A percentile compares a stretch with the other conserved stretches of the same genome.
phyloP scores from a whole-genome alignment of 2,888 invertebrate genomes.

The Ctenicera cuprea region DNA sequence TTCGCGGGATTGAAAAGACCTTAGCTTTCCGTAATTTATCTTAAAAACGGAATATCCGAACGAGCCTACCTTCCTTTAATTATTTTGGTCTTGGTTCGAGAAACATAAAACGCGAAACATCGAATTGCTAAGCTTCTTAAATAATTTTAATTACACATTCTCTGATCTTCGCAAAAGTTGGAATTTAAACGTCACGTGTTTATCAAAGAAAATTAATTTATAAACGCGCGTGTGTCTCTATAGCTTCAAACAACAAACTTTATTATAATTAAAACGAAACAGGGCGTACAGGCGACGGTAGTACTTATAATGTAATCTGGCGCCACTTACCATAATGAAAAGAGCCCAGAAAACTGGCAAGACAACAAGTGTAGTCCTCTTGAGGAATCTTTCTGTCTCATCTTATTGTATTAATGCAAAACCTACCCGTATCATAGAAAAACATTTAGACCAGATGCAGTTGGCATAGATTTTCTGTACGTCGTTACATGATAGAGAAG shows the following conservation, averaged over 20 bases:
- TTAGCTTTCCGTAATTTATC: not conserved
- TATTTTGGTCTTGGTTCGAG: not conserved
- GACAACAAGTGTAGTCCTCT: constrained; percentile 35
- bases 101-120: not conserved
- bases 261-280: constrained; percentile 65
- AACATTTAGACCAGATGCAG: not conserved
- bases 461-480: too few relatives aligned
- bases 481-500: too few relatives aligned
- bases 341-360: constrained; percentile 44
- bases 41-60: constrained; percentile 14
- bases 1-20: constrained; percentile 28
- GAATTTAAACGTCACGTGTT: constrained; percentile 36
- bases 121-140: constrained; percentile 4
- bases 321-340: constrained; percentile 67
- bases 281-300: constrained; percentile 60
- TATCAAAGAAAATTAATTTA: constrained; percentile 62
- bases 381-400: constrained; percentile 9
- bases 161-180: constrained; percentile 22
- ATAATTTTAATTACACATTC: constrained; percentile 42
- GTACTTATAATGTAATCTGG: constrained; percentile 63
- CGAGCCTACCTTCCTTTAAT: constrained; percentile 7
- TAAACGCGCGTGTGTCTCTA: constrained; percentile 56
- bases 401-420: not conserved
- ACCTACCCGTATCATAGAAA: constrained; percentile 19
- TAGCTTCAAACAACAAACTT: constrained; percentile 58